These are phyloP conservation scores for Euclidia mi DNA, from an alignment of 2,888 invertebrate genomes.

Conservation along the genomic window DNA sequence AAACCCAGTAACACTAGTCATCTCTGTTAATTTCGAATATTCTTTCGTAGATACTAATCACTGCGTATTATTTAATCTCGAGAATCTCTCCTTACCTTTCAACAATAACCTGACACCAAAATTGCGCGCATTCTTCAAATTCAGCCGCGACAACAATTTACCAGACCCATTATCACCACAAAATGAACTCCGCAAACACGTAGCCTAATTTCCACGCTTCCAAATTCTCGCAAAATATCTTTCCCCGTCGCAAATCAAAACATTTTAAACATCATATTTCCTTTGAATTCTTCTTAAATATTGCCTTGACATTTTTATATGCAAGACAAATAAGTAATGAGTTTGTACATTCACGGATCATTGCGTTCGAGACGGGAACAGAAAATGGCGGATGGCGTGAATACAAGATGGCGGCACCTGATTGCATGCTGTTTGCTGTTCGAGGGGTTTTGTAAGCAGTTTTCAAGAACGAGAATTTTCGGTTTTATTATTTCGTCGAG, in stretches of 20 bases:
- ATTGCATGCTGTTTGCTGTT: constrained; percentile 48
- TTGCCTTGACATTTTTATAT: constrained; percentile 74
- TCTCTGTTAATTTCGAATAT: too few relatives aligned
- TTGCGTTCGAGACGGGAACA: constrained; percentile 34
- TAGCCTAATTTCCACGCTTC: constrained; percentile 13
- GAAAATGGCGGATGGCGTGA: constrained; percentile 54
- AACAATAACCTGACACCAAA: too few relatives aligned
- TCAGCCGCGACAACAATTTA: background rate
- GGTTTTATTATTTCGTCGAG: constrained; percentile 5
- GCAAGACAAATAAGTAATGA: constrained; percentile 86
- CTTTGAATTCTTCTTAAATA: constrained; percentile 44
- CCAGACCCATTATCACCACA: constrained; percentile 16
- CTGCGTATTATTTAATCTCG: too few relatives aligned
- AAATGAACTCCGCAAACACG: constrained; percentile 22
- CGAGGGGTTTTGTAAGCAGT: constrained; percentile 19
- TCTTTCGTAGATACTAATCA: too few relatives aligned
- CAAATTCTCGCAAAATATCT: constrained; percentile 13
- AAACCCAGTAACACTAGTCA: too few relatives aligned
- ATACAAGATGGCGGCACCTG: constrained; percentile 36
- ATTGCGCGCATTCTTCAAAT: too few relatives aligned
- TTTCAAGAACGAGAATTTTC: constrained; percentile 25
- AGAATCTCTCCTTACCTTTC: too few relatives aligned
- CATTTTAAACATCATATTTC: constrained; percentile 27
- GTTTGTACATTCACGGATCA: constrained; percentile 79
- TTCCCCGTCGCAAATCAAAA: constrained; percentile 25